phyloP scores from a whole-genome alignment of 1,140 invertebrate genomes.

The Drosophila kohkoa region DNA sequence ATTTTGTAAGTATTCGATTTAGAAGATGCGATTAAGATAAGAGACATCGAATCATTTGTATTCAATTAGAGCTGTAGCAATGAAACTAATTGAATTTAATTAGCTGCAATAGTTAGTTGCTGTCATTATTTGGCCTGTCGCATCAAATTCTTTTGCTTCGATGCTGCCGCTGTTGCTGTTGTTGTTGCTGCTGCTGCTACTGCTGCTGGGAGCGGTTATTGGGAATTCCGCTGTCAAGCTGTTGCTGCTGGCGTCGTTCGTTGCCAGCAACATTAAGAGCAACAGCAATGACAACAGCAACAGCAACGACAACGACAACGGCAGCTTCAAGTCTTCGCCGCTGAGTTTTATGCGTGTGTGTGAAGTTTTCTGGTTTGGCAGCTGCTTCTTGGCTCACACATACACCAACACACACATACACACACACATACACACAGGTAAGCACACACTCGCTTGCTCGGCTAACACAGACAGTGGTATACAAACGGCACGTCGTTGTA shows the following conservation, averaged over 20 bases:
- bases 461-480: constrained; percentile 1
- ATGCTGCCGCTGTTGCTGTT: constrained; percentile 14
- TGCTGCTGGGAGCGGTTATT: constrained; percentile 37
- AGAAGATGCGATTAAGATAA: not conserved
- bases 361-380: constrained; percentile 75
- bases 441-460: constrained; percentile 3
- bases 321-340: constrained; percentile 23
- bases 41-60: not conserved
- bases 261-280: constrained; percentile 38
- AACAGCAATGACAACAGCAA: constrained; percentile 30
- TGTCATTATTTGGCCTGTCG: constrained; percentile 40
- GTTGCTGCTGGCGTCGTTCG: constrained; percentile 38
- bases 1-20: not conserved
- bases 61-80: not conserved
- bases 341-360: constrained; percentile 33
- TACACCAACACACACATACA: constrained; percentile 11
- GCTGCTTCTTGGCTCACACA: constrained; percentile 73
- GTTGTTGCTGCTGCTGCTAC: not conserved
- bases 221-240: constrained; percentile 38
- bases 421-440: constrained; percentile 1
- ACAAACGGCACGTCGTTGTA: constrained; percentile 57
- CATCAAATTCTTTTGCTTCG: constrained; percentile 65
- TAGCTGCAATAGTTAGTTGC: constrained; percentile 26
- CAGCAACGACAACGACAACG: constrained; percentile 18
- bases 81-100: constrained; percentile 18